Conservation (phyloP, 2,113 vertebrate species). For the Catharus fuscescens region DNA sequence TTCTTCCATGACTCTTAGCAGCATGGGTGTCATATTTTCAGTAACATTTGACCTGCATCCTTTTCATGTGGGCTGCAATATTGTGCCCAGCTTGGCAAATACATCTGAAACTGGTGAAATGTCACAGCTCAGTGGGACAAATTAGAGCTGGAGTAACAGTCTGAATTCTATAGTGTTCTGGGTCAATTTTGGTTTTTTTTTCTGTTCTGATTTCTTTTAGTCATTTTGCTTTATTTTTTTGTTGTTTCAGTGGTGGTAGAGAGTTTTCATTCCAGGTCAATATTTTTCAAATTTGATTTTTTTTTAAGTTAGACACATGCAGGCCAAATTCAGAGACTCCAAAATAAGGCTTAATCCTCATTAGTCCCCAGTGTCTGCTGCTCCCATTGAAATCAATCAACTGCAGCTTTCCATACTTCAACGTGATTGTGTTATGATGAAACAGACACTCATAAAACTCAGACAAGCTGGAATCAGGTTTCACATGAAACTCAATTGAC, state of each 20-base stretch:
- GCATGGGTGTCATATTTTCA: not conserved
- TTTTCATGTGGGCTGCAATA: not conserved
- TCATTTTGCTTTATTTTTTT: rapidly evolving
- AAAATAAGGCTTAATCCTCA: not conserved
- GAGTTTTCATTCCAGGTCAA: not conserved
- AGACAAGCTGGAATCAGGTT: conserved; percentile 45
- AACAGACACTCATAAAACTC: conserved; percentile 59
- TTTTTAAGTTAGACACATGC: not conserved
- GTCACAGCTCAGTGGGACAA: not conserved
- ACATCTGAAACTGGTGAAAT: not conserved
- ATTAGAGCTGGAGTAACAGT: not conserved
- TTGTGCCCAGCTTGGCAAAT: not conserved
- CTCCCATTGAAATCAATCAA: not conserved
- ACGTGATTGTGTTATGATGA: conserved; percentile 21
- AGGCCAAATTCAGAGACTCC: not conserved
- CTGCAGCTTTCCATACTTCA: conserved; percentile 27
- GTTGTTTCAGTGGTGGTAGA: not conserved
- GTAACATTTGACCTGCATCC: not conserved
- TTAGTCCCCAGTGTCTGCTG: not conserved
- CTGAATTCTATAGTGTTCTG: not conserved
- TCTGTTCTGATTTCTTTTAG: not conserved
- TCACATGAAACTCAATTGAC: not conserved
- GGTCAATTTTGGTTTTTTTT: not conserved
- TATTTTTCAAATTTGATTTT: not conserved
- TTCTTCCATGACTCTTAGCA: not conserved